Conservation (phyloP, 2,113 vertebrate species). For the Cheilinus undulatus region DNA sequence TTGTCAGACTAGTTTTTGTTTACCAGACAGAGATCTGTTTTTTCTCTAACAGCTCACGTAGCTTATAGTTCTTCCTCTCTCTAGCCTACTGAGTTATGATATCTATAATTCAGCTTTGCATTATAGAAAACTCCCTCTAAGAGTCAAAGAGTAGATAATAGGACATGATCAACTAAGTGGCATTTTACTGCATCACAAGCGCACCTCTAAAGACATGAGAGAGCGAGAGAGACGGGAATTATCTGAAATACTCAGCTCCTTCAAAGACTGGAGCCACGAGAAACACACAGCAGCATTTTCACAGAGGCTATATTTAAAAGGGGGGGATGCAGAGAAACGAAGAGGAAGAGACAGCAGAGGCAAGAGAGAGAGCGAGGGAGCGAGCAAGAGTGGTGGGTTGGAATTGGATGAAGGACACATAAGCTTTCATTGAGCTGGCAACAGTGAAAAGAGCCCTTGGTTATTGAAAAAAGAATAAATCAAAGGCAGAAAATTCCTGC, state of each 20-base stretch:
- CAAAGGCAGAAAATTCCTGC: conserved; percentile 76
- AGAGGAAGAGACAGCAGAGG: conserved; percentile 53
- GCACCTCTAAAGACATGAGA: conserved; percentile 52
- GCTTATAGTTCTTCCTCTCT: conserved; percentile 1
- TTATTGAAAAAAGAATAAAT: conserved; percentile 77
- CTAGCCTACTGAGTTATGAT: background rate
- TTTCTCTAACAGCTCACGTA: background rate
- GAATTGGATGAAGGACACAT: conserved; percentile 75
- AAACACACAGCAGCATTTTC: conserved; percentile 62
- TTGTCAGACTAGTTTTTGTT: conserved; percentile 2
- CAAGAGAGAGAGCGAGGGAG: conserved; percentile 19
- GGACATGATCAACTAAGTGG: conserved; percentile 34
- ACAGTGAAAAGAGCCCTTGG: conserved; percentile 74
- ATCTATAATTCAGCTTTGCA: conserved; percentile 1
- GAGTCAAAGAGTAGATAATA: conserved; percentile 28
- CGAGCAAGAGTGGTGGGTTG: conserved; percentile 62
- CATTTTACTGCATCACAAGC: conserved; percentile 42
- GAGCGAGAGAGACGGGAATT: conserved; percentile 49
- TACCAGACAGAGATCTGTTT: background rate
- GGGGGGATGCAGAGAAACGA: conserved; percentile 49
- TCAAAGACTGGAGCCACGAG: conserved; percentile 66
- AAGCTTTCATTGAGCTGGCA: conserved; percentile 76
- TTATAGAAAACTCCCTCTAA: conserved; percentile 21
- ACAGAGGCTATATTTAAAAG: conserved; percentile 73
- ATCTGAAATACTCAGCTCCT: conserved; percentile 55